phyloP scores from a whole-genome alignment of 1,140 invertebrate species.

The Idris sp. region DNA sequence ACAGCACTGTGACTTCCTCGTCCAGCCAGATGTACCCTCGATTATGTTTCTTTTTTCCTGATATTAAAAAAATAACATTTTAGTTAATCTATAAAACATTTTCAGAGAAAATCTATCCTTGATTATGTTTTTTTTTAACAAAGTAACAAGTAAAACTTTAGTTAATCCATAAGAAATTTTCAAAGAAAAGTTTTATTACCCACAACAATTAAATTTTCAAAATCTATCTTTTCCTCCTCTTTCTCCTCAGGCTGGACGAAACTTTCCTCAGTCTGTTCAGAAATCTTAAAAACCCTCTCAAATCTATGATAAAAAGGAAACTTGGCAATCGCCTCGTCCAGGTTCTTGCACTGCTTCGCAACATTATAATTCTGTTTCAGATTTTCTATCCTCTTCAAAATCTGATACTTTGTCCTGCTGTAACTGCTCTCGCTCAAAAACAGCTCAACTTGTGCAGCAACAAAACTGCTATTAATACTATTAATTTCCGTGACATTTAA shows the following conservation, averaged over 20 bases:
- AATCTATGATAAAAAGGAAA: constrained; percentile 66
- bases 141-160: no score
- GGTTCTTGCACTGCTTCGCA: constrained; percentile 27
- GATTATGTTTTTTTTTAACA: no score
- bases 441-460: constrained; percentile 43
- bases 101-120: no score
- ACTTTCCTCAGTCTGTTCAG: neutral
- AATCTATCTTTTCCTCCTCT: constrained; percentile 12
- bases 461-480: constrained; percentile 31
- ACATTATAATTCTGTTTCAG: constrained; percentile 55
- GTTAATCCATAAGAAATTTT: no score
- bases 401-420: constrained; percentile 51
- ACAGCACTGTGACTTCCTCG: constrained; percentile 58
- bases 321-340: constrained; percentile 56
- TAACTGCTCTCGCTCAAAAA: constrained; percentile 61
- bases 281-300: constrained; percentile 51
- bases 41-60: constrained; percentile 42
- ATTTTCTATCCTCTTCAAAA: constrained; percentile 56
- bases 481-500: constrained; percentile 38
- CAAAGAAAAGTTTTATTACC: constrained; percentile 5
- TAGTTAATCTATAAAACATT: no score
- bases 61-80: no score
- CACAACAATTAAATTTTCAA: constrained; percentile 18
- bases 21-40: constrained; percentile 59
- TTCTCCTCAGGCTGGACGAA: no score